Base-by-base conservation (phyloP, 2,888 invertebrate species). In the Chalcis sispes region DNA sequence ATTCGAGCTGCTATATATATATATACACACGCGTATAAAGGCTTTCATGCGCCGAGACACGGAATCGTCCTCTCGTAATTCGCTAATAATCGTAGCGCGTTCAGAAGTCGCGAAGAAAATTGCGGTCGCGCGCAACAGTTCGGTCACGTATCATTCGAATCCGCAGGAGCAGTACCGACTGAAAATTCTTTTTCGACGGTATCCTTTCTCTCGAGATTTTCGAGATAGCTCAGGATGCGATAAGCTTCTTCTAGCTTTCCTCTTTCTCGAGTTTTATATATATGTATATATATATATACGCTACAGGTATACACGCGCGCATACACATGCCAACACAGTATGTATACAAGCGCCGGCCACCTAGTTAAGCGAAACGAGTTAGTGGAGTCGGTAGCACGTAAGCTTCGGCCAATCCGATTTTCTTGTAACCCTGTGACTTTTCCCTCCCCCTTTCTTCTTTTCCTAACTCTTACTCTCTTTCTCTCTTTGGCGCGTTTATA, bases 121-220 rank as follows among this genome's bases (percentile, higher is more conserved):
- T 65, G 48, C 46, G 50, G 23, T n/a, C 8, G 20, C 25, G 67
- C 50, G 71, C 71, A 71, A 71, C 59, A 65, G 75, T 75, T 71
- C 65, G 71, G 75, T 75, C 75, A 75, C 75, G 75, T 75, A 75
- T 71, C 71, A 71, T 71, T 52, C 75, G 65, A 52, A 23, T 56
- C 64, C 42, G 54, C 50, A n/a, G n/a, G n/a, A n/a, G n/a, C n/a
- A n/a, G n/a, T n/a, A n/a, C n/a, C n/a, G n/a, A n/a, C n/a, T 69
- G 56, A 64, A 74, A 74, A 69, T 58, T 56, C 48, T 64, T 62
- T 4, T 15, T 15, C 62, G n/a, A n/a, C n/a, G n/a, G n/a, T n/a
- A n/a, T n/a, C n/a, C n/a, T n/a, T n/a, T 15, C 46, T 46, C 62
- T 66, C 54, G 32, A 32, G 42, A 56, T 56, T 27, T 25, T 27